Percentiles rank a stretch among this genome's conserved stretches.
Evolutionary conservation across 2,113 vertebrate species (phyloP).

Genomic region (Fulmarus glacialis): DNA sequence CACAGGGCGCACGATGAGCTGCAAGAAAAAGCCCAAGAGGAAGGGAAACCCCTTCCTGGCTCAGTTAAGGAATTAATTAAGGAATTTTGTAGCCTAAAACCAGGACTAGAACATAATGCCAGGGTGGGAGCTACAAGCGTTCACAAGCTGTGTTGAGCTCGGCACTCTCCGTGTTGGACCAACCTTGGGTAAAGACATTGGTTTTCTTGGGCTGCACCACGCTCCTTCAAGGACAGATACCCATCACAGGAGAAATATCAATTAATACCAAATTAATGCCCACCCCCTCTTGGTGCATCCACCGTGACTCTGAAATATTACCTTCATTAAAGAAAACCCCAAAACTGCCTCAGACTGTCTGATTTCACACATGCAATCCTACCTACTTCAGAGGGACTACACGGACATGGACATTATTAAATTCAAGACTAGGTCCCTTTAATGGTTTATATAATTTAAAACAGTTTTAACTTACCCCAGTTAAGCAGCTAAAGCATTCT

Average conservation of each 20-base stretch:
- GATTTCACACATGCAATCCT: rapidly evolving
- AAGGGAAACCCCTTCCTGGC: neutral
- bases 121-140: neutral
- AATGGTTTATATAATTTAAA: neutral
- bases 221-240: neutral
- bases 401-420: rapidly evolving
- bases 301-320: neutral
- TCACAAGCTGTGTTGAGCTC: neutral
- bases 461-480: neutral
- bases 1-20: neutral
- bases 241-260: neutral
- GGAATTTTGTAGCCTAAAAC: neutral
- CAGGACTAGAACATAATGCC: neutral
- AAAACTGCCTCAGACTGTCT: neutral
- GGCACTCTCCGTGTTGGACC: rapidly evolving
- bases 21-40: neutral
- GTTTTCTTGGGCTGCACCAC: too few species aligned
- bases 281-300: neutral
- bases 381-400: neutral
- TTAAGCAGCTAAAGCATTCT: neutral
- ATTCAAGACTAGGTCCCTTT: neutral
- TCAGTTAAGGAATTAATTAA: neutral
- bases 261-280: neutral
- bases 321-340: neutral
- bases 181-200: neutral